Evolutionary conservation across 2,888 invertebrate genomes (phyloP).

Genomic region (Drosophila gaucha): DNA sequence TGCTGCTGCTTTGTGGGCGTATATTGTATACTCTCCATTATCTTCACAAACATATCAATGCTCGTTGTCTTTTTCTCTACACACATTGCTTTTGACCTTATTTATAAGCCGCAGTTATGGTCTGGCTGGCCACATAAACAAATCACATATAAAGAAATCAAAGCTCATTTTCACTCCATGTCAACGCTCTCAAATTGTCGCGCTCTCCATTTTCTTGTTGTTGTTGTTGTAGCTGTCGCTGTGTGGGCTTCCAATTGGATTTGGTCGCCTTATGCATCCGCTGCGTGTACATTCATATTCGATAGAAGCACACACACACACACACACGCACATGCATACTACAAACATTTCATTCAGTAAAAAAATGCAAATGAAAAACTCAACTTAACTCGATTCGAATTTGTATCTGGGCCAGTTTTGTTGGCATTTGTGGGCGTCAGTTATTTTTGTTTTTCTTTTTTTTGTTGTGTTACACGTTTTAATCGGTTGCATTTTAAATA

Average conservation of each 20-base stretch:
- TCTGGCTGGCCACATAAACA: conserved; percentile 66
- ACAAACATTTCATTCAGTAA: conserved; percentile 52
- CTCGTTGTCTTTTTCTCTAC: conserved; percentile 32
- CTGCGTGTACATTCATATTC: conserved; percentile 58
- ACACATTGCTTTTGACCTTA: conserved; percentile 66
- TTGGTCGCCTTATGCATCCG: conserved; percentile 47
- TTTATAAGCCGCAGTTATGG: conserved; percentile 64
- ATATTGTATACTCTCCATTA: conserved; percentile 43
- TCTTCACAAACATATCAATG: conserved; percentile 69
- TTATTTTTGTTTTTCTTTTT: conserved; percentile 37
- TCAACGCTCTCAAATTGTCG: conserved; percentile 51
- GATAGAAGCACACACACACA: conserved; percentile 29
- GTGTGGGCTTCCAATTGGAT: conserved; percentile 67
- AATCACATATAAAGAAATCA: conserved; percentile 72
- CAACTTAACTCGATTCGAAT: conserved; percentile 42
- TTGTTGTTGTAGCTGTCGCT: conserved; percentile 11
- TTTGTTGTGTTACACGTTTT: no score
- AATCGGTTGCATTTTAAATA: conserved; percentile 53
- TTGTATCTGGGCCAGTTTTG: conserved; percentile 68
- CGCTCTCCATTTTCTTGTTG: conserved; percentile 30
- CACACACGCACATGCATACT: conserved; percentile 9
- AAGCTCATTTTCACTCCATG: conserved; percentile 79
- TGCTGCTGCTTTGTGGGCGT: conserved; percentile 69
- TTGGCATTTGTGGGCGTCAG: conserved; percentile 64
- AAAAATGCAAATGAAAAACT: conserved; percentile 55